phyloP scores from a whole-genome alignment of 2,113 vertebrate species.

The Lepisosteus oculatus region DNA sequence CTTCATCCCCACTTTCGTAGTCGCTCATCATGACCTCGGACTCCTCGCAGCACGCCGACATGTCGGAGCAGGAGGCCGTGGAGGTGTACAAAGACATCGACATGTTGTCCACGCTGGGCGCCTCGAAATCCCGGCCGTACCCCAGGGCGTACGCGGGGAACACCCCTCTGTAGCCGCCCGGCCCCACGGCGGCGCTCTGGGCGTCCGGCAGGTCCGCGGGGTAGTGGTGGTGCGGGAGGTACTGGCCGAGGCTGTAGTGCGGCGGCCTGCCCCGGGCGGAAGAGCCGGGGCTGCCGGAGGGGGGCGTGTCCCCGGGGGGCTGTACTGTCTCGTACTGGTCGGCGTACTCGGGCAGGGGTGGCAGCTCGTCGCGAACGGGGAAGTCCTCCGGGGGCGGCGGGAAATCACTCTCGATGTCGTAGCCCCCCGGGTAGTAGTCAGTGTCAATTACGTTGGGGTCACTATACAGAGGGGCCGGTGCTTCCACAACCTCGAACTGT shows the following conservation, averaged over 20 bases:
- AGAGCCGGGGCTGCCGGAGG: conserved; percentile 61
- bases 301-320: conserved; percentile 68
- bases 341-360: conserved; percentile 78
- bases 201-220: conserved; percentile 72
- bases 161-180: conserved; percentile 68
- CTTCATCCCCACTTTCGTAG: conserved; percentile 92
- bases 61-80: conserved; percentile 93
- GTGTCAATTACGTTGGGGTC: conserved; percentile 88
- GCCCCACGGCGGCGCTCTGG: conserved; percentile 52
- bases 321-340: conserved; percentile 85
- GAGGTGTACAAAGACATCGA: conserved; percentile 88
- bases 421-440: conserved; percentile 96
- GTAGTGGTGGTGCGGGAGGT: conserved; percentile 84
- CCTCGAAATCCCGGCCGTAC: conserved; percentile 77
- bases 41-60: conserved; percentile 93
- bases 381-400: conserved; percentile 93
- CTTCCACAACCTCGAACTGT: conserved; percentile 88
- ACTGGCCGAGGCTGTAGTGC: conserved; percentile 86
- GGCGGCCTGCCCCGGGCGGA: conserved; percentile 70
- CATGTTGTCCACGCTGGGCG: conserved; percentile 77
- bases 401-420: conserved; percentile 96
- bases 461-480: conserved; percentile 81
- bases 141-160: conserved; percentile 66
- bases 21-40: conserved; percentile 95
- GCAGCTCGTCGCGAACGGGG: conserved; percentile 82